phyloP scores from a whole-genome alignment of 2,888 invertebrate species.

The Diabrotica balteata region DNA sequence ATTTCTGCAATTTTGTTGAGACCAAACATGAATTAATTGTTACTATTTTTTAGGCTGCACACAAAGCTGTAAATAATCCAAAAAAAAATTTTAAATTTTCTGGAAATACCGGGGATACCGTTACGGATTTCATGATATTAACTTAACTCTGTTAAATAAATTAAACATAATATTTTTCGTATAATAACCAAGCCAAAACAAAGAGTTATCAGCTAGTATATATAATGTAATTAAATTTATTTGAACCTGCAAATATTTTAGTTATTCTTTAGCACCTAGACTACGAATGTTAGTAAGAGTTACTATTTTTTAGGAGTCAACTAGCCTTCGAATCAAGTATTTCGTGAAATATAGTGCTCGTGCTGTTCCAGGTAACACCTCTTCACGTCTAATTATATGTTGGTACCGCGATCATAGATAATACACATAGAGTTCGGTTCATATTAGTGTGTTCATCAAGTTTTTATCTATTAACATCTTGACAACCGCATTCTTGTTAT shows the following conservation, averaged over 20 bases:
- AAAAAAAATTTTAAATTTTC: no score
- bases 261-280: slow-evolving; percentile 14
- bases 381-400: slow-evolving; percentile 36
- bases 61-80: no score
- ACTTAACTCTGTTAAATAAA: no score
- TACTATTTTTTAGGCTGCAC: no score
- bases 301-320: slow-evolving; percentile 23
- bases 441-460: slow-evolving; percentile 37
- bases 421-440: slow-evolving; percentile 33
- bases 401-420: slow-evolving; percentile 35
- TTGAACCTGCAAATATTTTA: slow-evolving; percentile 14
- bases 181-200: no score
- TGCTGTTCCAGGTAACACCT: slow-evolving; percentile 36
- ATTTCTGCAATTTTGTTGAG: no score
- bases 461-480: slow-evolving; percentile 31
- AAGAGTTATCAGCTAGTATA: no score
- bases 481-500: slow-evolving; percentile 26
- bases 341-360: slow-evolving; percentile 35
- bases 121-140: no score
- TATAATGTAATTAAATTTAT: no score
- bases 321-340: slow-evolving; percentile 18
- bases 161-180: no score
- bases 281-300: slow-evolving; percentile 20
- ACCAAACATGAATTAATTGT: no score
- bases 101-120: no score